A percentile compares a stretch with the other conserved stretches of the same genome.
Evolutionary conservation across 2,797 vertebrate species (phyloP).

Genomic region (Hoplostethus atlanticus): DNA sequence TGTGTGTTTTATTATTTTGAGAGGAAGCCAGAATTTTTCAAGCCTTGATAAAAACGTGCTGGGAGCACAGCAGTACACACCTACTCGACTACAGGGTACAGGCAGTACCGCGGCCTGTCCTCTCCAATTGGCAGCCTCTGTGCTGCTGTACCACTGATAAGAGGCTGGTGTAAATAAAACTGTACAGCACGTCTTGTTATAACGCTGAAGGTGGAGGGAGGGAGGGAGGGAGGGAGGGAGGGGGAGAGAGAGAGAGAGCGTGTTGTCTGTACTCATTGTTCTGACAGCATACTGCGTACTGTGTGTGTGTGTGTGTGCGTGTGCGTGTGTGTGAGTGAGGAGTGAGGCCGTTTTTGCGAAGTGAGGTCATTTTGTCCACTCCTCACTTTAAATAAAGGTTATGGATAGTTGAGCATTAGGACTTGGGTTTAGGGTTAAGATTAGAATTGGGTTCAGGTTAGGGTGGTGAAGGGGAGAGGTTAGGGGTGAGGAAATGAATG

Average conservation of each 20-base stretch:
- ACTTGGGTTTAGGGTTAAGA: constrained; percentile 3
- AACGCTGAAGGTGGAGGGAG: constrained; percentile 68
- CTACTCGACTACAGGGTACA: constrained; percentile 91
- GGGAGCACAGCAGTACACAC: constrained; percentile 82
- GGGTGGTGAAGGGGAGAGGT: background rate
- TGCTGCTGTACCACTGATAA: constrained; percentile 96
- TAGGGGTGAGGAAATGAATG: constrained; percentile 28
- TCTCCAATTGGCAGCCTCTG: constrained; percentile 92
- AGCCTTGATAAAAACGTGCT: constrained; percentile 73
- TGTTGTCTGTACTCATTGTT: constrained; percentile 96
- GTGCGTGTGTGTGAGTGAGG: constrained; percentile 32
- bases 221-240: constrained; percentile 13
- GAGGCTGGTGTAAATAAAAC: constrained; percentile 98
- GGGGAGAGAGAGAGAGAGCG: constrained; percentile 72
- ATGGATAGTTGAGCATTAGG: too few species aligned
- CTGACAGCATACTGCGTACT: constrained; percentile 85
- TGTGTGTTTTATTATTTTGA: constrained; percentile 57
- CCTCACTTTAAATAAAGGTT: too few species aligned
- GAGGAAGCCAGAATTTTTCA: constrained; percentile 59
- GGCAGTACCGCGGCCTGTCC: constrained; percentile 91
- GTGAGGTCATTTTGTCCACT: constrained; percentile 4
- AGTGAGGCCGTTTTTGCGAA: background rate
- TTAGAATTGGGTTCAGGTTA: background rate
- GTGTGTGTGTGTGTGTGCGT: constrained; percentile 80
- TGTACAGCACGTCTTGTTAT: constrained; percentile 91